A percentile compares a stretch with the other conserved stretches of the same genome.
Conservation (phyloP, 1,140 invertebrate genomes). For the Tribolium madens region DNA sequence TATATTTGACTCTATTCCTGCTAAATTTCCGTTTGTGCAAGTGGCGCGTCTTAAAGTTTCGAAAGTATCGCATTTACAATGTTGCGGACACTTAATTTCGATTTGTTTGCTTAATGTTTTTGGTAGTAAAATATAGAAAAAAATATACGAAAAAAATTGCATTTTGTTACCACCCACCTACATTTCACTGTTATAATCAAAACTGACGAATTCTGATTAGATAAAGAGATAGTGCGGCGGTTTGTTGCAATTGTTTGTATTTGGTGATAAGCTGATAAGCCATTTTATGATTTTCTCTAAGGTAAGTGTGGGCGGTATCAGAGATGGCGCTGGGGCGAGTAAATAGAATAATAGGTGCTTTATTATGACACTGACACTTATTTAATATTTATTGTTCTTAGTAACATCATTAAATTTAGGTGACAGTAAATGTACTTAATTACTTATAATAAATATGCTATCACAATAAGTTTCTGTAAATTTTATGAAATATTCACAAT, state of each 20-base stretch:
- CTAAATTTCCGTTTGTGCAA: constrained; percentile 67
- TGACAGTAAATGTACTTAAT: constrained; percentile 26
- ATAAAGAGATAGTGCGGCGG: background rate
- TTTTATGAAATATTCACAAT: constrained; percentile 46
- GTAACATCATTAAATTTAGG: constrained; percentile 38
- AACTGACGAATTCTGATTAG: constrained; percentile 23
- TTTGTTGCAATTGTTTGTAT: constrained; percentile 9
- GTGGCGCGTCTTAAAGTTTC: constrained; percentile 66
- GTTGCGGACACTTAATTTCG: constrained; percentile 65
- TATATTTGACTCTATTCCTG: constrained; percentile 66
- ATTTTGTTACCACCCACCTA: background rate
- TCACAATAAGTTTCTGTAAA: constrained; percentile 45
- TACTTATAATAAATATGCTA: constrained; percentile 38
- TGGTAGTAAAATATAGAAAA: constrained; percentile 1
- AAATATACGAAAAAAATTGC: background rate
- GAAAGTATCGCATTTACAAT: constrained; percentile 69
- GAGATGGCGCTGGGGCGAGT: background rate
- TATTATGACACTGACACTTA: constrained; percentile 42
- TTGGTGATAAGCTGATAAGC: constrained; percentile 26
- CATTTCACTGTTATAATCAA: background rate
- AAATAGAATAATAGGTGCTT: constrained; percentile 37
- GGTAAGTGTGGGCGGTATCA: background rate
- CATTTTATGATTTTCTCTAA: background rate
- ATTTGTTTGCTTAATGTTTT: constrained; percentile 29
- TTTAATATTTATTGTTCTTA: constrained; percentile 45